Base-by-base conservation (phyloP, 2,888 invertebrate genomes). In the Diaphora mendica region DNA sequence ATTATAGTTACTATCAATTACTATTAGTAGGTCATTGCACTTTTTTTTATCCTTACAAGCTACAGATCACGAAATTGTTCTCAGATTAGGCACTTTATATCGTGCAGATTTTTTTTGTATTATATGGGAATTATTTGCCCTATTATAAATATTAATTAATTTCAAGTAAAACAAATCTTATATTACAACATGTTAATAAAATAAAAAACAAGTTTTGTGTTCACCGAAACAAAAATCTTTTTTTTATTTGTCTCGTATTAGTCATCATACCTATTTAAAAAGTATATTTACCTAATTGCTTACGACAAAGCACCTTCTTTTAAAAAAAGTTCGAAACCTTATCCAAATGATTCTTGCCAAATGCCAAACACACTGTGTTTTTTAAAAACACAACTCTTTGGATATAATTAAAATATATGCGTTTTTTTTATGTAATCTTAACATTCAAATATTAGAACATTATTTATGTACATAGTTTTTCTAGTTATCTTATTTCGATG, bases 401-500 rank as follows among this genome's bases (percentile, higher is more conserved):
- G 23, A 3, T 44, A 15, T 2, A 44, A 44, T 17, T n/a, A n/a
- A n/a, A n/a, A 9, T 23, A 51, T 7, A 23, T 26, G 13, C 26
- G 15, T 8, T 62, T 30, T 30, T 48, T 20, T 5, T 59, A 3
- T 15, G 59, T 26, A 59, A 59, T 26, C 13, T 15, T 5, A 17
- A 15, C 9, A 33, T 33, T n/a, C 35, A 51, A 35, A 35, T 35
- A 55, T n/a, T 51, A 26, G 7, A n/a, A 35, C 55, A 26, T 39
- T 64, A 64, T 51, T 13, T 71, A 48, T 70, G 26, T 73, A 72
- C 66, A 72, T 82, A 73, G 8, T 23, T 72, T 75, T 55, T 59
- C 59, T 79, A 67, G 55, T 74, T 70, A 69, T 44, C n/a, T 68
- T 67, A 70, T 75, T 68, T 72, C 64, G 62, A 68, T 77, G 59